These are phyloP conservation scores for Xestoiulus laeticollis DNA, from an alignment of 2,888 invertebrate genomes.

Conservation along the genomic window DNA sequence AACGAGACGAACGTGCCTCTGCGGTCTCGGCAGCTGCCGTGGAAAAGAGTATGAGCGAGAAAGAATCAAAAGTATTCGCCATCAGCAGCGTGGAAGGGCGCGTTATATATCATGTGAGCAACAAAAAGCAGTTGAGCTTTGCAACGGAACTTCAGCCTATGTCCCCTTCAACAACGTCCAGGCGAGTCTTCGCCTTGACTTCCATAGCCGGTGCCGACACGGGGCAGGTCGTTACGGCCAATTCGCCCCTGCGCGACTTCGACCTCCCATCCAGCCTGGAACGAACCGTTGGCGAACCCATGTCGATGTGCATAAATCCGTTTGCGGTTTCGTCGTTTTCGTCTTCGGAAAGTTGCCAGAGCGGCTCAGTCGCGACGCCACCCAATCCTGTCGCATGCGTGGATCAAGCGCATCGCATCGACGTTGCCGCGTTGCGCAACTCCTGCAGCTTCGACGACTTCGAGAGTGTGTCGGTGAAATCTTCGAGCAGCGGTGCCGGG, in stretches of 20 bases:
- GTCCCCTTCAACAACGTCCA: slow-evolving; percentile 15
- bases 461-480: slow-evolving; percentile 31
- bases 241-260: slow-evolving; percentile 62
- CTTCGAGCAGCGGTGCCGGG: neutral
- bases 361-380: neutral
- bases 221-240: slow-evolving; percentile 58
- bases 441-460: slow-evolving; percentile 52
- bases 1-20: neutral
- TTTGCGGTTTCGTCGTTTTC: slow-evolving; percentile 61
- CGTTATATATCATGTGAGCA: slow-evolving; percentile 68
- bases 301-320: slow-evolving; percentile 75
- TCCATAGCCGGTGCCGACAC: slow-evolving; percentile 64
- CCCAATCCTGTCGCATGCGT: neutral
- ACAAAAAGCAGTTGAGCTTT: neutral
- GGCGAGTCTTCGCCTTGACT: slow-evolving; percentile 67
- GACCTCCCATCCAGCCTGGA: slow-evolving; percentile 68
- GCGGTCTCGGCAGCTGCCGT: neutral
- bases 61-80: slow-evolving; percentile 75
- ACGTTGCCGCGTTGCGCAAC: slow-evolving; percentile 46
- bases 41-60: slow-evolving; percentile 60
- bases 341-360: neutral
- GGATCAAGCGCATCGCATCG: slow-evolving; percentile 53
- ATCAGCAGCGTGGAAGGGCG: slow-evolving; percentile 84
- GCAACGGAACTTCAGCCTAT: neutral
- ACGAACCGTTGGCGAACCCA: slow-evolving; percentile 66